phyloP scores from a whole-genome alignment of 2,797 vertebrate genomes.

The Steatocranus sp. region DNA sequence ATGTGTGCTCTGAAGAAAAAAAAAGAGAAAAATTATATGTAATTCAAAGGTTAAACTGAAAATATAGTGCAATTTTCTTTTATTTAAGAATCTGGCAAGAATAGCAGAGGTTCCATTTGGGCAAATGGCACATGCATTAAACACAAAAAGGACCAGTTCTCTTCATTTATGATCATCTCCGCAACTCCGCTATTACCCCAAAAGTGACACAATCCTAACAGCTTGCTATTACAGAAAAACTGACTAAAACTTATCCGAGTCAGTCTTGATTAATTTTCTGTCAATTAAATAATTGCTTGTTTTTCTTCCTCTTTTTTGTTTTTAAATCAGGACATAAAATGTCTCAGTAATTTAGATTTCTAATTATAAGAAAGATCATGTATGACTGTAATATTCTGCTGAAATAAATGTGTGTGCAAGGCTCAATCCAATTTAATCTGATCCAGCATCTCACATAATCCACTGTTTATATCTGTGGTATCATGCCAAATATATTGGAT shows the following conservation, averaged over 20 bases:
- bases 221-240: neutral
- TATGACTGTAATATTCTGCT: neutral
- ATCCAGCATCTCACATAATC: neutral
- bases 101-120: neutral
- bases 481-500: neutral
- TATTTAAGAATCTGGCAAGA: neutral
- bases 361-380: neutral
- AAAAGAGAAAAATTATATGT: neutral
- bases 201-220: neutral
- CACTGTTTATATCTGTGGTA: neutral
- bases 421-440: neutral
- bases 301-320: neutral
- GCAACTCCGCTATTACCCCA: neutral
- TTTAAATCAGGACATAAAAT: neutral
- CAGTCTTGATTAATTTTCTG: neutral
- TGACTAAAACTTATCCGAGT: neutral
- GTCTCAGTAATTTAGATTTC: neutral
- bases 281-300: neutral
- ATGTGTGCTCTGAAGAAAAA: neutral
- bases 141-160: neutral
- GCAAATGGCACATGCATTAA: neutral
- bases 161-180: neutral
- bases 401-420: neutral
- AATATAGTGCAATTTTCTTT: neutral
- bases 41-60: slow-evolving; percentile 14